Conservation (phyloP, 2,797 vertebrate species). For the Anguilla pacifica region DNA sequence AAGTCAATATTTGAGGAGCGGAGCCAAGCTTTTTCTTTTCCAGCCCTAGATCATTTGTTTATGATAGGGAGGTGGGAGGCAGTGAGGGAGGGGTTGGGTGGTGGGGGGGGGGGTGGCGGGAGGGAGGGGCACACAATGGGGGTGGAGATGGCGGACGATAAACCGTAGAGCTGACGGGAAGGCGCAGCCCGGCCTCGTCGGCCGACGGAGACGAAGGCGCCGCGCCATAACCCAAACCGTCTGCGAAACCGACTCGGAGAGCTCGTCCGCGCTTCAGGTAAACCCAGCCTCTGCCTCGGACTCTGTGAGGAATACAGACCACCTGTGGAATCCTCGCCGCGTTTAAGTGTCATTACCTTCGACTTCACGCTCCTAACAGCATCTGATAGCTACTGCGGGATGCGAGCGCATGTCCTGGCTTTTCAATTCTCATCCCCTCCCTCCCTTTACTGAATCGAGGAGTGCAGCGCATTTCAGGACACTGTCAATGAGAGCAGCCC, state of each 20-base stretch:
- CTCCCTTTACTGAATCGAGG: neutral
- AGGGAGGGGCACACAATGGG: neutral
- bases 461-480: neutral
- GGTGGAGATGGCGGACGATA: neutral
- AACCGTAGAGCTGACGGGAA: neutral
- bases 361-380: neutral
- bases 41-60: neutral
- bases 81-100: neutral
- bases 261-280: neutral
- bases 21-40: neutral
- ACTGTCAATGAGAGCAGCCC: neutral
- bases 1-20: slow-evolving; percentile 5
- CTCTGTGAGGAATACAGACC: neutral
- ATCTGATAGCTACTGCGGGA: neutral
- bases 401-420: neutral
- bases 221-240: neutral
- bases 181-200: neutral
- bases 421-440: neutral
- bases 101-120: neutral
- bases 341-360: neutral
- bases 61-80: neutral
- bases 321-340: neutral
- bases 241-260: neutral
- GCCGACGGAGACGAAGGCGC: neutral
- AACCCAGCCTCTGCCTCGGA: neutral